Base-by-base conservation (phyloP, 2,797 vertebrate genomes). In the Austrolebias charrua region DNA sequence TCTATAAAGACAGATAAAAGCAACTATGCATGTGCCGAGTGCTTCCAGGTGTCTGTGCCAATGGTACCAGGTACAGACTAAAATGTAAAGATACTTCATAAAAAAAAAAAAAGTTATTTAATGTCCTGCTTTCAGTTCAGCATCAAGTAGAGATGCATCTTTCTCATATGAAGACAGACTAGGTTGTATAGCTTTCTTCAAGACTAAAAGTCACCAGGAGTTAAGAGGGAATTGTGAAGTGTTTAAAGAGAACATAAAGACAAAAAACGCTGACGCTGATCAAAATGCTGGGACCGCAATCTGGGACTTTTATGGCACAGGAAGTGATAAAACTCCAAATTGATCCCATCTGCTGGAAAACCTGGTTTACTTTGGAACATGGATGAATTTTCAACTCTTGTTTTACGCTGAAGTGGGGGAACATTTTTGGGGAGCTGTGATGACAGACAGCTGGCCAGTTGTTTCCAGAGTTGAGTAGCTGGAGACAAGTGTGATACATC, bases 311-410 rank as follows among this genome's bases (percentile, higher is more conserved):
- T 89, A 91, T 79, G 76, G 83, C 76, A 63, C 86, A 84, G 90
- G 90, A 92, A 91, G 89, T 90, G 80, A 89, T 92, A 91, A 92
- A 92, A 90, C 71, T 86, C 79, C 62, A 91, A 92, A 92, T 88
- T 60, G 38, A 86, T 82, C 77, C 92, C 91, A 92, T 90, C 85
- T 92, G 90, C 80, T 81, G 43, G 71, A 80, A 85, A 84, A 89
- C 74, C 70, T 74, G 77, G 49, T 71, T 76, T 61, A 73, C 64
- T 56, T 84, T 82, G 55, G 19, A 81, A 60, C 60, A 2, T 40
- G 16, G 6, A 66, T 1, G 2, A 40, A 38, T 60, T 81, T 86
- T 82, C 56, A 72, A 66, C 31, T 43, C 24, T 76, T 56, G n/a
- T 73, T 60, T 74, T 62, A 58, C 24, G 46, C 54, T 46, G 55